Evolutionary conservation across 2,113 vertebrate species (phyloP).

Genomic region (Salvator merianae): DNA sequence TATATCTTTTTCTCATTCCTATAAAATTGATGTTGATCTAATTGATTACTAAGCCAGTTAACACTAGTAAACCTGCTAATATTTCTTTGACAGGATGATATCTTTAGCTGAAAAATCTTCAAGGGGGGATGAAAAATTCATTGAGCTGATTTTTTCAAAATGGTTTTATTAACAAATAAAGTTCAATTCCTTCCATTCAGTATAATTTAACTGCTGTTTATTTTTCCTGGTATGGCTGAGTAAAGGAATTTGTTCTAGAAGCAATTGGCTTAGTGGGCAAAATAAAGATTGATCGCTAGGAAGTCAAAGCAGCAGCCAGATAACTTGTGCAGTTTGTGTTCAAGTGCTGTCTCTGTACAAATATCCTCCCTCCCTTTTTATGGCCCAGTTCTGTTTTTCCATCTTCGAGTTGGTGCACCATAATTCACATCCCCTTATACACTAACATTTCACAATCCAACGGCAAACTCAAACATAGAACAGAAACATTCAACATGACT

Average conservation of each 20-base stretch:
- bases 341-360: conserved; percentile 51
- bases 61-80: neutral
- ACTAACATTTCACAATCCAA: conserved; percentile 64
- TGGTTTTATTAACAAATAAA: conserved; percentile 8
- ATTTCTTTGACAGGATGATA: neutral
- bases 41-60: neutral
- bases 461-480: conserved; percentile 58
- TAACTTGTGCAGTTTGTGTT: conserved; percentile 36
- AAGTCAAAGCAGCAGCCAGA: conserved; percentile 34
- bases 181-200: conserved; percentile 2
- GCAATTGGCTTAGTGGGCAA: conserved; percentile 36
- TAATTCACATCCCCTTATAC: conserved; percentile 61
- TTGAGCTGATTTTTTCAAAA: neutral
- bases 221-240: conserved; percentile 40
- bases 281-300: conserved; percentile 36
- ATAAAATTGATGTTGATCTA: too few species aligned
- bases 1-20: neutral
- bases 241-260: conserved; percentile 50
- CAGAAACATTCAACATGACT: conserved; percentile 62
- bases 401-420: conserved; percentile 58
- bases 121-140: neutral
- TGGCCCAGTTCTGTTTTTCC: conserved; percentile 55
- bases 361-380: conserved; percentile 51
- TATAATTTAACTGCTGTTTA: conserved; percentile 30
- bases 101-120: neutral